These are phyloP conservation scores for Presbytis comata DNA, from an alignment of 2,797 vertebrate species.

Conservation along the genomic window DNA sequence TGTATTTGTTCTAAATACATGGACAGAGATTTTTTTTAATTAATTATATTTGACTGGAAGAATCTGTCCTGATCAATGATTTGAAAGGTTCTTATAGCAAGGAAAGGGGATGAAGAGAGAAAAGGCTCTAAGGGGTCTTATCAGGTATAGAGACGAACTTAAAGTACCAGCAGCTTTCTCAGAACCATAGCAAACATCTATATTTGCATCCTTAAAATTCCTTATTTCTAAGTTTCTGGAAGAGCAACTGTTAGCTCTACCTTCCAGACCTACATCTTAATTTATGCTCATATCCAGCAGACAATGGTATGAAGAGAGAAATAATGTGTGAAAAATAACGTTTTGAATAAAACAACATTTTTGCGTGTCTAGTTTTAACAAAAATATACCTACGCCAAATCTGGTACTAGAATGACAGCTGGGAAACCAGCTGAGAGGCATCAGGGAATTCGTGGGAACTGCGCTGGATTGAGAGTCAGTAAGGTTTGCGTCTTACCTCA, in stretches of 20 bases:
- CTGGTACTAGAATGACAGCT: neutral
- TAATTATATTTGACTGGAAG: neutral
- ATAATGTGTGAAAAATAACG: neutral
- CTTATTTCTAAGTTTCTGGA: neutral
- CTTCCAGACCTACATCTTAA: neutral
- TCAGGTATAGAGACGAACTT: neutral
- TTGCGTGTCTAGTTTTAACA: neutral
- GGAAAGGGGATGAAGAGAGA: neutral
- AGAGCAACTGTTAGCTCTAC: neutral
- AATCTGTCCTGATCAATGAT: neutral
- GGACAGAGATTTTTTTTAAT: neutral
- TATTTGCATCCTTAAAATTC: neutral
- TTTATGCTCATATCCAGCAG: neutral
- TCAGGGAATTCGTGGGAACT: neutral
- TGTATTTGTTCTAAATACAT: neutral
- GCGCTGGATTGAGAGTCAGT: neutral
- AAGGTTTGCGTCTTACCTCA: neutral
- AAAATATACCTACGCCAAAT: neutral
- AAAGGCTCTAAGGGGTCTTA: neutral
- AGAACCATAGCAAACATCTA: neutral
- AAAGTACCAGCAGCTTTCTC: neutral
- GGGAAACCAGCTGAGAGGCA: neutral
- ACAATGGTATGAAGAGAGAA: neutral
- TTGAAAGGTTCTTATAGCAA: neutral
- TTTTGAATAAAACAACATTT: neutral